These are phyloP conservation scores for Agrilus cyanescens DNA, from an alignment of 2,888 invertebrate species.

Conservation along the genomic window DNA sequence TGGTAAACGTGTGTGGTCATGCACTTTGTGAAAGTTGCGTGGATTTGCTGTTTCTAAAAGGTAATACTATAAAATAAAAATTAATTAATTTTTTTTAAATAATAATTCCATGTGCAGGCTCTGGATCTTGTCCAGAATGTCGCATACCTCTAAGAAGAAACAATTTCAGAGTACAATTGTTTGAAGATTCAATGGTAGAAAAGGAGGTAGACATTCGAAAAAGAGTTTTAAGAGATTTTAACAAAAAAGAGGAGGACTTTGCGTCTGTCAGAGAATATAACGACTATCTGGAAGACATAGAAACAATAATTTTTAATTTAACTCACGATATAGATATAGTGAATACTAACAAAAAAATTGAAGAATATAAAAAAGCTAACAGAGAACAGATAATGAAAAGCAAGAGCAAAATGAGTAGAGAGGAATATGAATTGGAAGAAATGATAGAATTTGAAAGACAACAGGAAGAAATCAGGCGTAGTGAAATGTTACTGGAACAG, in stretches of 20 bases:
- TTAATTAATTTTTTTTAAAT: background rate
- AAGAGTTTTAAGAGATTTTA: constrained; percentile 78
- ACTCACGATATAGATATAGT: constrained; percentile 80
- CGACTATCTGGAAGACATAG: constrained; percentile 93
- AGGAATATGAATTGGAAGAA: constrained; percentile 79
- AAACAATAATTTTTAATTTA: constrained; percentile 82
- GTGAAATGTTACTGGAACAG: constrained; percentile 58
- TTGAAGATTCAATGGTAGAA: constrained; percentile 93
- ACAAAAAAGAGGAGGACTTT: constrained; percentile 94
- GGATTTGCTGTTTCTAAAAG: constrained; percentile 90
- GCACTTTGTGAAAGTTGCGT: constrained; percentile 96
- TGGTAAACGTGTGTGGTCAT: constrained; percentile 98
- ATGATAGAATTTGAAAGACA: constrained; percentile 71
- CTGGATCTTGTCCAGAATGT: constrained; percentile 92
- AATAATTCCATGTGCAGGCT: constrained; percentile 44
- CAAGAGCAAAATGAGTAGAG: constrained; percentile 62
- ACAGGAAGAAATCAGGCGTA: constrained; percentile 59
- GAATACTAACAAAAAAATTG: constrained; percentile 79
- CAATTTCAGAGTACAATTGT: constrained; percentile 88
- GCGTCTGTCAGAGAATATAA: constrained; percentile 72
- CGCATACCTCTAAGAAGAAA: constrained; percentile 74
- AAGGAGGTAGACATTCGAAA: constrained; percentile 95
- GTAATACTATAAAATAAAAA: constrained; percentile 31
- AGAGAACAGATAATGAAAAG: constrained; percentile 72
- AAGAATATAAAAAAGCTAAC: constrained; percentile 84